Evolutionary conservation across 2,888 invertebrate genomes (phyloP).

Genomic region (Nomada fabriciana): DNA sequence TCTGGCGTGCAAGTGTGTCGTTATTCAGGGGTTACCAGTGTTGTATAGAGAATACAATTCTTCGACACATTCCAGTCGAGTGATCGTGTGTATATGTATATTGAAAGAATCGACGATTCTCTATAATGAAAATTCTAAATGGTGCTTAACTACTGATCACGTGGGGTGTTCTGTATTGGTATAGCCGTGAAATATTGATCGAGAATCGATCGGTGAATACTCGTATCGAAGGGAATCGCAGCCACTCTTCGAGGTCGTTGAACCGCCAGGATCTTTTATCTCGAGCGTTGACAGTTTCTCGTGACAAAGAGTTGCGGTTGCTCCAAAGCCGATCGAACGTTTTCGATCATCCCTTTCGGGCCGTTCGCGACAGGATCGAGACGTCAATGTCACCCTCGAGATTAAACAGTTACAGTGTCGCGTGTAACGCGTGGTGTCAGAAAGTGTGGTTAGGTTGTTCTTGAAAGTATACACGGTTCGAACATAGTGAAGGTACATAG

Average conservation of each 20-base stretch:
- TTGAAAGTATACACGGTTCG: slow-evolving; percentile 12
- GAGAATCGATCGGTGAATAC: slow-evolving; percentile 2
- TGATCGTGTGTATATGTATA: no score
- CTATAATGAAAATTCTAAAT: neutral
- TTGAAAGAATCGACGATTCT: neutral
- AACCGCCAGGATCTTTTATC: slow-evolving; percentile 29
- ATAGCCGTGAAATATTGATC: neutral
- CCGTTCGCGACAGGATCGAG: neutral
- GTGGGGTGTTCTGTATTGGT: neutral
- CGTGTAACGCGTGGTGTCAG: slow-evolving; percentile 25
- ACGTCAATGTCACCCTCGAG: slow-evolving; percentile 52
- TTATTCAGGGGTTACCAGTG: slow-evolving; percentile 1
- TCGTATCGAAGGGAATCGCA: neutral
- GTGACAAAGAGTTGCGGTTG: neutral
- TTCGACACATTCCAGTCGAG: neutral
- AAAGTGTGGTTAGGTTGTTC: slow-evolving; percentile 48
- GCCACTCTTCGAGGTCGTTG: slow-evolving; percentile 17
- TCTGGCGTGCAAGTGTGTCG: neutral
- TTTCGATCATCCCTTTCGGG: slow-evolving; percentile 6
- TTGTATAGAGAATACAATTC: neutral
- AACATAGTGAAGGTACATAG: neutral
- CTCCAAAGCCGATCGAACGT: neutral
- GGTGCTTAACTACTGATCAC: slow-evolving; percentile 4
- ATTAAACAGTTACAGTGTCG: slow-evolving; percentile 9
- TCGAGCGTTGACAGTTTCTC: neutral